Conservation (phyloP, 2,113 vertebrate genomes). For the Perca schrenkii region DNA sequence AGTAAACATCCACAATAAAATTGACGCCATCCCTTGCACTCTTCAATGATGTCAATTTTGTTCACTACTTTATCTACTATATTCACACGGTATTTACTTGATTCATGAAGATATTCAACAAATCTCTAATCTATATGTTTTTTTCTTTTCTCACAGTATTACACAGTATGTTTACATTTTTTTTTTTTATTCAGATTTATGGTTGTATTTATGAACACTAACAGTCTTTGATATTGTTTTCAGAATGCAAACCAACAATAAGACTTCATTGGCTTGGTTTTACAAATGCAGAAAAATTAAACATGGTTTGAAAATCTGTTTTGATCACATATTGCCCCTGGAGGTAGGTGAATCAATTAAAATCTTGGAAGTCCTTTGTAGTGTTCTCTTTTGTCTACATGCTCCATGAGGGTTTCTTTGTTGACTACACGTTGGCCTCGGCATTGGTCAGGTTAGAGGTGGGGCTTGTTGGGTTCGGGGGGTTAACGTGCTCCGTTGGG, state of each 20-base stretch:
- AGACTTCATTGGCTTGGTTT: conserved; percentile 72
- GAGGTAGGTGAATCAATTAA: conserved; percentile 98
- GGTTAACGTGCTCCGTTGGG: conserved; percentile 68
- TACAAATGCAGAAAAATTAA: conserved; percentile 81
- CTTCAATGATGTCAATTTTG: conserved; percentile 77
- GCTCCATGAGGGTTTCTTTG: conserved; percentile 81
- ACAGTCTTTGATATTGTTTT: conserved; percentile 84
- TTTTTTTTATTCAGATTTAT: conserved; percentile 65
- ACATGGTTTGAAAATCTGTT: conserved; percentile 76
- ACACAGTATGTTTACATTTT: conserved; percentile 81
- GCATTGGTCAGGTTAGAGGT: conserved; percentile 90
- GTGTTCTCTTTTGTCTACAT: conserved; percentile 88
- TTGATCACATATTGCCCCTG: conserved; percentile 90
- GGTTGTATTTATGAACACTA: conserved; percentile 82
- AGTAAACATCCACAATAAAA: conserved; percentile 82
- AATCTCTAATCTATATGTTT: conserved; percentile 83
- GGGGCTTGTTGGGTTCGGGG: conserved; percentile 70
- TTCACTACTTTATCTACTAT: conserved; percentile 84
- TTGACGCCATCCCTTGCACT: conserved; percentile 70
- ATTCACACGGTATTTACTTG: conserved; percentile 84
- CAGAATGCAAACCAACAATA: conserved; percentile 76
- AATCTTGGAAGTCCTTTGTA: conserved; percentile 94
- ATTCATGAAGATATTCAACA: conserved; percentile 85
- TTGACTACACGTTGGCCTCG: conserved; percentile 94
- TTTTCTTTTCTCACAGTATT: conserved; percentile 85